Conservation (phyloP, 2,797 vertebrate species). For the Enteromius unitaeniatus region DNA sequence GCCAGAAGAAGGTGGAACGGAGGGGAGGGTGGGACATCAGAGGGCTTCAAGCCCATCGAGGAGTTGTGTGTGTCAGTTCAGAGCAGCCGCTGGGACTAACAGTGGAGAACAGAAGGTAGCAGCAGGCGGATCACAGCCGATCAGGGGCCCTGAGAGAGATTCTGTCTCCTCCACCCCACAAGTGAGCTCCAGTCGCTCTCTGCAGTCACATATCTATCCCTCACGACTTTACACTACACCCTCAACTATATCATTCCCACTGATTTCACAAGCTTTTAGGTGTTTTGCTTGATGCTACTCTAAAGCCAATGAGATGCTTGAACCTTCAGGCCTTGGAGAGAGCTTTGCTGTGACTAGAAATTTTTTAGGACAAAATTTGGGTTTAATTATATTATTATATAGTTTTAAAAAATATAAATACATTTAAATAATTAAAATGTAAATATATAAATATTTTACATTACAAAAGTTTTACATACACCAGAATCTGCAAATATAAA, state of each 20-base stretch:
- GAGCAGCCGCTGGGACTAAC: conserved; percentile 69
- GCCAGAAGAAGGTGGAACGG: conserved; percentile 75
- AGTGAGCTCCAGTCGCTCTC: conserved; percentile 26
- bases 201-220: conserved; percentile 15
- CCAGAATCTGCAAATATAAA: background rate
- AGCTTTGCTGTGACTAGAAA: background rate
- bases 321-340: background rate
- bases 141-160: conserved; percentile 71
- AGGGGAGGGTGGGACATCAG: conserved; percentile 71
- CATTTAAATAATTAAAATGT: background rate
- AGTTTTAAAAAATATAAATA: background rate
- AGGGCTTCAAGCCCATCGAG: conserved; percentile 75
- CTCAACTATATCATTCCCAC: background rate
- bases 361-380: background rate
- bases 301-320: background rate
- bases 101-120: conserved; percentile 78
- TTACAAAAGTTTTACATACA: background rate
- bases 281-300: conserved; percentile 9
- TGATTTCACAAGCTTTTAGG: conserved; percentile 11
- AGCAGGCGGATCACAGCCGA: conserved; percentile 77
- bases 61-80: conserved; percentile 70
- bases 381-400: background rate
- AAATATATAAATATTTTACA: background rate
- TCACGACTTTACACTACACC: conserved; percentile 18
- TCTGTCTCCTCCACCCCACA: conserved; percentile 68